Base-by-base conservation (phyloP, 2,797 vertebrate genomes). In the Enteromius mattozi region DNA sequence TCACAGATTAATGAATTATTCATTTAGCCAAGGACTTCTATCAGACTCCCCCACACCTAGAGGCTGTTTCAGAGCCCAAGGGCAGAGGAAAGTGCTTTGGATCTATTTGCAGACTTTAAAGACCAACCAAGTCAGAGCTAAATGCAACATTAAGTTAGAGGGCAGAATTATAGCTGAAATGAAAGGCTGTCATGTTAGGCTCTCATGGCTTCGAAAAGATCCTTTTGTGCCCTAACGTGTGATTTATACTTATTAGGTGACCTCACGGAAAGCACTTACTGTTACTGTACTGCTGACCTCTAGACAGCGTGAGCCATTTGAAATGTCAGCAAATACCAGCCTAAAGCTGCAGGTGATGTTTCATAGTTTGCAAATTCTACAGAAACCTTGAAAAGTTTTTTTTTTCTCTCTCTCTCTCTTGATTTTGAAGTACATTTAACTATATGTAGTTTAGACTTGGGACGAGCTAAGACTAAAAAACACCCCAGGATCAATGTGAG, bases 1-100 rank as follows among this genome's bases (percentile, higher is more conserved):
- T 51, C 42, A 81, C 86, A 78, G 87, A 87, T 91, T 17, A 80
- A 87, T 85, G 49, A 66, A 88, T 90, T 89, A 87, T 90, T 90
- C 78, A 89, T 86, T 88, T 69, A 78, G 74, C 82, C 74, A 37
- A 24, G 65, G 17, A 86, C 80, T 85, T 89, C 86, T 78, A 86
- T 90, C 81, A 84, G 35, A 87, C 81, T 35, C 80, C 42, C 66
- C 54, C 51, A 47, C 77, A 82, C 76, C 37, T 40, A 59, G 35
- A 65, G 78, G 78, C 81, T 19, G 71, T 42, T 76, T 61, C 14
- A 56, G 80, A 82, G 70, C 70, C 54, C 40, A 65, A 77, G 75
- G 61, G 68, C 40, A 78, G 70, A 65, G 35, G 14, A 71, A 75
- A 65, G 33, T 65, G 76, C 59, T 56, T 66, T 74, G 37, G 30